Percentiles rank a stretch among this genome's conserved stretches.
These are phyloP conservation scores for Phlogophora meticulosa DNA, from an alignment of 2,888 invertebrate genomes.

Conservation along the genomic window DNA sequence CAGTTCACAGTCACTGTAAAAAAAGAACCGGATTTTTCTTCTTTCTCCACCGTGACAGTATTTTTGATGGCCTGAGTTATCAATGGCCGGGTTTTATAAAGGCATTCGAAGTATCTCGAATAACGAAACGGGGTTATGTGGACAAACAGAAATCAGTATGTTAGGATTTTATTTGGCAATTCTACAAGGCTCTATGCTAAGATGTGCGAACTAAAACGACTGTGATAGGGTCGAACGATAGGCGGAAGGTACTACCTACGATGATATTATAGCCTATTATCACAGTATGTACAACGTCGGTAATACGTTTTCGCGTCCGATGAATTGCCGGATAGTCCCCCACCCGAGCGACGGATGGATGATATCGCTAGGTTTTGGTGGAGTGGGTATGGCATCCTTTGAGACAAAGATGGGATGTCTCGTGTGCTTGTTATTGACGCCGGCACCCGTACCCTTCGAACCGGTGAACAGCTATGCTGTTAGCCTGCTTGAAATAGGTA, in stretches of 20 bases:
- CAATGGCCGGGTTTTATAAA: too few relatives aligned
- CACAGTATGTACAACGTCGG: too few relatives aligned
- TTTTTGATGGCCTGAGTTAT: too few relatives aligned
- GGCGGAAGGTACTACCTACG: constrained; percentile 2
- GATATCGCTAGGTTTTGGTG: too few relatives aligned
- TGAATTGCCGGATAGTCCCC: too few relatives aligned
- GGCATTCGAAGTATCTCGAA: too few relatives aligned
- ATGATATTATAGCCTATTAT: constrained; percentile 31
- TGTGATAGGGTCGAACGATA: constrained; percentile 3
- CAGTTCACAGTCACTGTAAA: too few relatives aligned
- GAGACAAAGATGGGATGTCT: constrained; percentile 25
- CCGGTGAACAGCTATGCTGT: not conserved
- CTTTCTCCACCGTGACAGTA: too few relatives aligned
- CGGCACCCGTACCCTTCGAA: constrained; percentile 32
- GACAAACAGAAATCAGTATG: too few relatives aligned
- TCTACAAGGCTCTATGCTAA: not conserved
- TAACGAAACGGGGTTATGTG: too few relatives aligned
- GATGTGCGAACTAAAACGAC: not conserved
- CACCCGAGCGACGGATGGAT: too few relatives aligned
- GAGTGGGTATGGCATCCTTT: not conserved
- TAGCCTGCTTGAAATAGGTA: constrained; percentile 9
- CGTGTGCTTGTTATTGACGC: constrained; percentile 23
- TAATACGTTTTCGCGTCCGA: not conserved
- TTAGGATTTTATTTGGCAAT: not conserved
- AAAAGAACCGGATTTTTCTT: too few relatives aligned